Evolutionary conservation across 2,797 vertebrate species (phyloP), one percentile per base, ranked within the genome.

Genomic region (Rhynchonycteris naso): DNA sequence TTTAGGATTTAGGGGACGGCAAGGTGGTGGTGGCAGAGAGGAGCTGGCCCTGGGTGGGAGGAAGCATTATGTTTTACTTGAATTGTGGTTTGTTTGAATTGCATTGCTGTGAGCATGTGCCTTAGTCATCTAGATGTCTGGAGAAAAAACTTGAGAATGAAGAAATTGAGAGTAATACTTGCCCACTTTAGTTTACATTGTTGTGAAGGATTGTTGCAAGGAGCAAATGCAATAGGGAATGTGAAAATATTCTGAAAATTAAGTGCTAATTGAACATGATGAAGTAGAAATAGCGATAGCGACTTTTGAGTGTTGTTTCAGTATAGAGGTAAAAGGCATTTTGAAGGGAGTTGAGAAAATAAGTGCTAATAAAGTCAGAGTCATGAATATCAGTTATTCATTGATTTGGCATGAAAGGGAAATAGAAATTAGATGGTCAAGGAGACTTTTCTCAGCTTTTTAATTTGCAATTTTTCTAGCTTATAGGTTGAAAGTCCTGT

Each of bases 281-380:
- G 28, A 93, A 66, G n/a, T 68, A 38, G 66, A 76, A 84, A 71
- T 33, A 56, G 58, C 84, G 78, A 35, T 38, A 35, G 54, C 69
- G 47, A 95, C 69, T 84, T 85, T 61, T 87, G 52, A 79, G 24
- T 94, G 71, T 61, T 63, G 56, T 92, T 96, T 94, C 59, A 59
- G 65, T 24, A n/a, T 22, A 63, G 47, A 78, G 47, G n/a, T 43
- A 81, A 85, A 88, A 79, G 28, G 21, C 50, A 59, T 38, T 88
- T 92, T 82, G 50, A 61, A 82, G 47, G 28, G 66, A 92, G 43
- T 43, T 69, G 28, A 72, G n/a, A 61, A 65, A 85, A 56, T 75
- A 85, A 76, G 47, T 95, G 18, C 50, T 89, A 43, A 79, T 92
- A 88, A 81, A 81, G 63, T 65, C 69, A 72, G 75, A 58, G 59